Percentiles rank a stretch among this genome's conserved stretches.
Evolutionary conservation across 23 tunicate species (phyloP).

Genomic region (Styela clava): DNA sequence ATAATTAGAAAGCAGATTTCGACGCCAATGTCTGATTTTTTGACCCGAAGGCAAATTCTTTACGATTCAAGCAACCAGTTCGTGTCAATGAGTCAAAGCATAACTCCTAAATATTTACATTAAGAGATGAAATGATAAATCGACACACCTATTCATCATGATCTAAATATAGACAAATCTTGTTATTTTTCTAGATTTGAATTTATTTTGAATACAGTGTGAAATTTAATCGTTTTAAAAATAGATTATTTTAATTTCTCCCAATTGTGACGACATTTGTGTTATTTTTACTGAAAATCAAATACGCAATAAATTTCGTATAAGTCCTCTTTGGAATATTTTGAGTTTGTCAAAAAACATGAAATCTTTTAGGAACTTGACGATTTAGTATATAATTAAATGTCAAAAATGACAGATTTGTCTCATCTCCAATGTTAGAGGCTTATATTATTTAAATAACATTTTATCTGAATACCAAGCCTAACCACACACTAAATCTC

Average conservation of each 20-base stretch:
- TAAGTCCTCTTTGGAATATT: no score
- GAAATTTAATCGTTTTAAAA: background rate
- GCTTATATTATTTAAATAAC: no score
- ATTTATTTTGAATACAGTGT: background rate
- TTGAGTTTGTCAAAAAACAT: no score
- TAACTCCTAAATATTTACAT: background rate
- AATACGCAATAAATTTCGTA: no score
- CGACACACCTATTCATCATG: background rate
- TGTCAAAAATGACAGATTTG: no score
- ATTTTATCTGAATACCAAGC: no score
- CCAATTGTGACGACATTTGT: background rate
- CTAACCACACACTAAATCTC: no score
- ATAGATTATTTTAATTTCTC: background rate
- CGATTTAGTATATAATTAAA: no score
- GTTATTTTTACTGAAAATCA: no score
- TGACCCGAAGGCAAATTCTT: background rate
- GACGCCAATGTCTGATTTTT: background rate
- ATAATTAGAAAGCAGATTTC: background rate
- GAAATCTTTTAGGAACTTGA: no score
- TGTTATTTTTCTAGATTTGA: background rate
- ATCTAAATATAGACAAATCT: background rate
- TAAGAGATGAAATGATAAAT: background rate
- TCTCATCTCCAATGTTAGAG: no score
- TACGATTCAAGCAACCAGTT: background rate
- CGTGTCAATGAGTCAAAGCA: background rate